These are phyloP conservation scores for Polia nebulosa DNA, from an alignment of 2,888 invertebrate genomes.

Conservation along the genomic window DNA sequence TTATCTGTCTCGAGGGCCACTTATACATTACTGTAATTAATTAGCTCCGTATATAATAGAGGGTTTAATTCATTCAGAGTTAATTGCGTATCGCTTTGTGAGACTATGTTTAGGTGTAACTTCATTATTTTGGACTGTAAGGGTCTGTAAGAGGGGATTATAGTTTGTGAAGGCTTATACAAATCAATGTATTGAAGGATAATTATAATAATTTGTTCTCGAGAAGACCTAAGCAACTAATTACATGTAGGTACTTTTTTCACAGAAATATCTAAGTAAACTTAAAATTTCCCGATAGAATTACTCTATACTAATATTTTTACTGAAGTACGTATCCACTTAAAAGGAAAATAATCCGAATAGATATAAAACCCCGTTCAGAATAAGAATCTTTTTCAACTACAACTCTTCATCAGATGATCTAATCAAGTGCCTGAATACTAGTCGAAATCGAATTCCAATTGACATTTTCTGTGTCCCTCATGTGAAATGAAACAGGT, in stretches of 20 bases:
- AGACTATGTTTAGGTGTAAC: constrained; percentile 37
- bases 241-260: too few species aligned
- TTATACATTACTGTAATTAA: constrained; percentile 62
- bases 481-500: constrained; percentile 28
- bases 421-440: constrained; percentile 41
- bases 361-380: constrained; percentile 8
- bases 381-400: constrained; percentile 21
- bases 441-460: constrained; percentile 47
- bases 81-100: constrained; percentile 57
- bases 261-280: neutral
- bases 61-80: constrained; percentile 59
- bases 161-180: neutral
- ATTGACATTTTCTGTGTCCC: constrained; percentile 50
- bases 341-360: constrained; percentile 1
- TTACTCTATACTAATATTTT: neutral
- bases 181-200: neutral
- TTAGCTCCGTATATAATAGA: constrained; percentile 55
- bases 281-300: too few species aligned
- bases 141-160: neutral
- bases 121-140: constrained; percentile 27
- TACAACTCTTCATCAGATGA: constrained; percentile 25
- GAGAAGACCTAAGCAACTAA: neutral
- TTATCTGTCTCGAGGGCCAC: constrained; percentile 55
- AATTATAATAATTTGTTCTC: neutral
- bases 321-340: neutral